Base-by-base conservation (phyloP, 2,888 invertebrate genomes). In the Drosophila peninsularis region DNA sequence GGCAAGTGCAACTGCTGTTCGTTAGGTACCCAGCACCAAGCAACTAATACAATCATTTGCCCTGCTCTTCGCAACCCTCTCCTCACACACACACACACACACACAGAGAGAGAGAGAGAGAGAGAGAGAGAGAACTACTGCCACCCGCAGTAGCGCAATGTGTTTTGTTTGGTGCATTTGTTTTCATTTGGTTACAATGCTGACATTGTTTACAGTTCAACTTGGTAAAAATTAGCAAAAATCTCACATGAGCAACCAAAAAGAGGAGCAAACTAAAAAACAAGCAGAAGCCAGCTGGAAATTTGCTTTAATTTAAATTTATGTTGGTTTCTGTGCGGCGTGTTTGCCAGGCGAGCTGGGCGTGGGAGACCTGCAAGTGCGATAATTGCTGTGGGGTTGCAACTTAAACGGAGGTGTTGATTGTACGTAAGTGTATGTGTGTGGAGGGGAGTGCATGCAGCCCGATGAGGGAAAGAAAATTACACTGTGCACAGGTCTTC, bases 171-270 rank as follows among this genome's bases (percentile, higher is more conserved):
- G 86, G 75, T 82, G 83, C 90, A 85, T 85, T 85, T 89, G 90
- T 85, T 85, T 85, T 89, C 90, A 85, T 85, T 85, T 85, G 86
- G 83, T 76, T 75, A 74, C 80, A 80, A 71, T 68, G 88, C 75
- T 88, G 78, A 82, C 89, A 88, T 80, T 85, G 90, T 89, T 85
- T 89, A 85, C 84, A 82, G 84, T 85, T 89, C 88, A 85, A 85
- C 88, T 85, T 85, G 86, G 64, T 73, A 71, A 82, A 80, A 89
- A 84, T 84, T 81, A 87, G 82, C 71, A 77, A 81, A 84, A 88
- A 88, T 82, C 75, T 84, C 88, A 78, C 73, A 74, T 55, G 21
- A 63, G 52, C 55, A 61, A 58, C 52, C 55, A 49, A 49, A 60
- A 64, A 61, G 24, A 41, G 65, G 19, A 32, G 21, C 47, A 50